A percentile compares a stretch with the other conserved stretches of the same genome.
Evolutionary conservation across 2,797 vertebrate species (phyloP).

Genomic region (Silurus lanzhouensis): DNA sequence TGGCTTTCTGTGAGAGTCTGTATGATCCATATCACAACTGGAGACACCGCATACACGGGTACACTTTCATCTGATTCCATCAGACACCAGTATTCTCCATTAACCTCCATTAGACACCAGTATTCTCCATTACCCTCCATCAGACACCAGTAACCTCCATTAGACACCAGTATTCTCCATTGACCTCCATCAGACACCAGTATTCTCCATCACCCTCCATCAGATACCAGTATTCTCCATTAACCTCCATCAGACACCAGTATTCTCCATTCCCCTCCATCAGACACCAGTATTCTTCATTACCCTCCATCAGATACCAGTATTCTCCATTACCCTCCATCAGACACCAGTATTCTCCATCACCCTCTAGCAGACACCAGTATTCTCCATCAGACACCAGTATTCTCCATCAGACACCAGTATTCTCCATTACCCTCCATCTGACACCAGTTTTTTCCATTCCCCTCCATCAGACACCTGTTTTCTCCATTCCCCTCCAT

Average conservation of each 20-base stretch:
- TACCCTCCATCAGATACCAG: not conserved
- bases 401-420: not conserved
- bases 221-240: not conserved
- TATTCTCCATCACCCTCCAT: not conserved
- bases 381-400: not conserved
- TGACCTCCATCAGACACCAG: not conserved
- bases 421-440: not conserved
- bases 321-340: not conserved
- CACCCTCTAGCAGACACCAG: not conserved
- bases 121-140: not conserved
- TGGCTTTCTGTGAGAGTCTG: slow-evolving; percentile 96
- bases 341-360: not conserved
- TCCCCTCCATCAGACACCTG: not conserved
- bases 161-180: not conserved
- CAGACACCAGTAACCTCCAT: not conserved
- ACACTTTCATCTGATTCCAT: slow-evolving; percentile 22
- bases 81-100: not conserved
- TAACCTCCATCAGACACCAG: not conserved
- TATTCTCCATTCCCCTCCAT: not conserved
- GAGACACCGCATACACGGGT: slow-evolving; percentile 91
- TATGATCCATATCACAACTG: slow-evolving; percentile 97
- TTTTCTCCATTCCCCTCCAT: not conserved
- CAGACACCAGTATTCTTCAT: not conserved
- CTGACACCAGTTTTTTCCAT: not conserved
- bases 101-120: not conserved